Evolutionary conservation across 1,140 invertebrate species (phyloP), one percentile per base, ranked within the genome.

Genomic region (Armadillidium nasatum): DNA sequence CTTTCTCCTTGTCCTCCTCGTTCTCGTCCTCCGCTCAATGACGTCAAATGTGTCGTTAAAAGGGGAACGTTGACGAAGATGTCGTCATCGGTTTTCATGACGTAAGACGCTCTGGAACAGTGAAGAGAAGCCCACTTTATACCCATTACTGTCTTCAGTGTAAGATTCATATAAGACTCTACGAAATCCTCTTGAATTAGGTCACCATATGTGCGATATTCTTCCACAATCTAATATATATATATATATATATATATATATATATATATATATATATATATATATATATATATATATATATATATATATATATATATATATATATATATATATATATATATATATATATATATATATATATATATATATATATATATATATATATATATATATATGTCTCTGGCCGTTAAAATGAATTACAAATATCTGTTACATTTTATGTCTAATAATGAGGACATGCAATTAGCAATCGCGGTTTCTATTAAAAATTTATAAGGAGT

Each of bases 1-100:
- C 19, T 60, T 60, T 6, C 33, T 33, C 33, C 33, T 33, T n/a
- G n/a, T n/a, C n/a, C 33, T 33, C 6, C 33, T 33, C 33, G 2
- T 33, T 6, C 33, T 33, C 33, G 2, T 33, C 33, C 33, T 33
- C 33, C 33, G 1, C 33, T 6, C 33, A 33, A 33, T 33, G 33
- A 33, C 33, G 1, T 33, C 33, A 33, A 33, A 33, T 33, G 33
- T 6, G 33, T 33, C 54, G 21, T 21, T 33, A 70, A 21, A 13
- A 70, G 68, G 11, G 44, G 71, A 71, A 93, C 85, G 85, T 94
- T 93, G 7, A 94, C 87, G 54, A 93, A 80, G 22, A 82, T 79
- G 70, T 82, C n/a, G 71, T 82, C 81, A 46, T 82, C 81, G 4
- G 74, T 78, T 73, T 78, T 82, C 33, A 82, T 44, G 22, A 82